Percentiles rank a stretch among this genome's conserved stretches.
phyloP scores from a whole-genome alignment of 2,113 vertebrate genomes.

The Caretta caretta region DNA sequence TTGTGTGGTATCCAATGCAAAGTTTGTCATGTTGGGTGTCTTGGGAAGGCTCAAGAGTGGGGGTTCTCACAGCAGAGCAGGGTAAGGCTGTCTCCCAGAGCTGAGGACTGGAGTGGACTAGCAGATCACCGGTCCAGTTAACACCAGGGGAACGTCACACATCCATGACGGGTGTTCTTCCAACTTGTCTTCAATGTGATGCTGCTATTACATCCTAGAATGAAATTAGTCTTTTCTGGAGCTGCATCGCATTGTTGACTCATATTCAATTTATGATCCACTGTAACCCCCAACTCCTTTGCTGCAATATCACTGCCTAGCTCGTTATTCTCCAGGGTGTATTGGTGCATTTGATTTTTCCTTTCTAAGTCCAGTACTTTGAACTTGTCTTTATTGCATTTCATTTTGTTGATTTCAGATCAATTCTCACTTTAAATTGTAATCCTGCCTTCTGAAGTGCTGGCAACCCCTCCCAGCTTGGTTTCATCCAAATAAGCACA shows the following conservation, averaged over 20 bases:
- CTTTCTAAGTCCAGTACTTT: not conserved
- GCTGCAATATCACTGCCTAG: not conserved
- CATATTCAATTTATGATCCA: not conserved
- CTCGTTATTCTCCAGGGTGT: not conserved
- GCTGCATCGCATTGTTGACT: not conserved
- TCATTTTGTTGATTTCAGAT: too few relatives aligned
- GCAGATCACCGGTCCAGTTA: too few relatives aligned
- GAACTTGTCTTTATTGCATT: too few relatives aligned
- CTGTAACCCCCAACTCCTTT: not conserved
- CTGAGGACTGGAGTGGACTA: too few relatives aligned
- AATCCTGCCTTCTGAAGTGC: not conserved
- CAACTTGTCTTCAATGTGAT: not conserved
- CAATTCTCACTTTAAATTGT: too few relatives aligned
- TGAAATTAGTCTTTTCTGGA: not conserved
- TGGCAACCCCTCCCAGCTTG: not conserved
- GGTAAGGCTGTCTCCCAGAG: too few relatives aligned
- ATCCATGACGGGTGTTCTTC: too few relatives aligned
- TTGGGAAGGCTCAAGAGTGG: too few relatives aligned
- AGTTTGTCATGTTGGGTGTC: too few relatives aligned
- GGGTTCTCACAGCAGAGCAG: too few relatives aligned
- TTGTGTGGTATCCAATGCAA: too few relatives aligned
- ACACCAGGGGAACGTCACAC: too few relatives aligned
- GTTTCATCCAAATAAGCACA: not conserved
- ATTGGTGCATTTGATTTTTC: not conserved
- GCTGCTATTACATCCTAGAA: not conserved